A percentile compares a stretch with the other conserved stretches of the same genome.
Evolutionary conservation across 2,113 vertebrate species (phyloP).

Genomic region (Saiga tatarica): DNA sequence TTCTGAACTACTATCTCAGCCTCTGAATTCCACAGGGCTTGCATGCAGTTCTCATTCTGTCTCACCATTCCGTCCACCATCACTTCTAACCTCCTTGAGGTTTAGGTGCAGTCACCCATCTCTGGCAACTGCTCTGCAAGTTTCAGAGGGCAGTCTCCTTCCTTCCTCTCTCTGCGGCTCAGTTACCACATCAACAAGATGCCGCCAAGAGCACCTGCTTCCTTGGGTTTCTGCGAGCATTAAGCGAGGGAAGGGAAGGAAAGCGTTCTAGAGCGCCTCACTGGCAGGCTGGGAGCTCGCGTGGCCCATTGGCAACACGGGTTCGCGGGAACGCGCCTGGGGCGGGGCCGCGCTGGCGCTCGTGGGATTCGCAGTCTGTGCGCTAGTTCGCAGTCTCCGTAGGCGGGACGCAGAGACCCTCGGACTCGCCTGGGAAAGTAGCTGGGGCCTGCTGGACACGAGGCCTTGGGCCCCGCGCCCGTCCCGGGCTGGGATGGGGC

Average conservation of each 20-base stretch:
- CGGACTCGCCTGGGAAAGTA: neutral
- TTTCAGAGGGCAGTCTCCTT: neutral
- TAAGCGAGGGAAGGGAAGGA: accelerated
- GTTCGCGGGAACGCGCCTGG: neutral
- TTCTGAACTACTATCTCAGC: neutral
- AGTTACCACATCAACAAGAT: neutral
- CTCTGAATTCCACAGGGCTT: neutral
- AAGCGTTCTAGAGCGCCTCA: neutral
- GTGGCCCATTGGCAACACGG: neutral
- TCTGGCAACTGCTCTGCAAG: neutral
- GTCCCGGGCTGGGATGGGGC: neutral
- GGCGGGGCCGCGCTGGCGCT: neutral
- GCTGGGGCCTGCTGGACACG: neutral
- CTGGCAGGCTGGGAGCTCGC: neutral
- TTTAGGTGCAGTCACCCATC: neutral
- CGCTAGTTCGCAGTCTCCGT: neutral
- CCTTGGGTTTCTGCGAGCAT: neutral
- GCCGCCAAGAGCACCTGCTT: neutral
- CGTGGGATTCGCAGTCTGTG: slow-evolving; percentile 44
- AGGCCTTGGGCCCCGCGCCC: neutral
- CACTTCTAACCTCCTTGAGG: neutral
- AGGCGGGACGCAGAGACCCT: neutral
- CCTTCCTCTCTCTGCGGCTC: neutral
- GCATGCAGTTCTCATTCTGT: neutral
- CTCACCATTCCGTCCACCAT: neutral